Percentiles rank a stretch among this genome's conserved stretches.
Conservation (phyloP, 2,888 invertebrate genomes). For the Morpho helenor region DNA sequence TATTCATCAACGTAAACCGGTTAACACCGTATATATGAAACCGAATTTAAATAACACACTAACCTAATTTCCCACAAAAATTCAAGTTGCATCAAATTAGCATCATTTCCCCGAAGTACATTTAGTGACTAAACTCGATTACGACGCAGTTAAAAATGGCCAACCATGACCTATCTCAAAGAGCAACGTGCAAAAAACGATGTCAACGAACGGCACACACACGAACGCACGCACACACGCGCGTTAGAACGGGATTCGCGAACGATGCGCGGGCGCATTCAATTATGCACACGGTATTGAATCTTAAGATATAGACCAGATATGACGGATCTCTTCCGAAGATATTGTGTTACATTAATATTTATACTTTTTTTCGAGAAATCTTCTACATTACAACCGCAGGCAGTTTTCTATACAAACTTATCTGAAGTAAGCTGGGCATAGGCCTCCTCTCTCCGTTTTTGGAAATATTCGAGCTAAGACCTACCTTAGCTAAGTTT, state of each 20-base stretch:
- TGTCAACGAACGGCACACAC: constrained; percentile 32
- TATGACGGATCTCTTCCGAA: constrained; percentile 17
- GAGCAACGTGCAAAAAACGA: constrained; percentile 29
- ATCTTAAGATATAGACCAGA: constrained; percentile 24
- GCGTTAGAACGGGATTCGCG: constrained; percentile 31
- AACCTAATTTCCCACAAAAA: too few relatives aligned
- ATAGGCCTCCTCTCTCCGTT: too few relatives aligned
- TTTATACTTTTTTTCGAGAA: not conserved
- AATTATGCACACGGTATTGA: constrained; percentile 24
- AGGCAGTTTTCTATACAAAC: not conserved
- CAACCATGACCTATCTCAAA: constrained; percentile 31
- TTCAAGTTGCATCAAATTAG: too few relatives aligned
- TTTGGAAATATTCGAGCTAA: too few relatives aligned
- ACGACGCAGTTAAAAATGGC: constrained; percentile 18
- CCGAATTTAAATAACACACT: not conserved
- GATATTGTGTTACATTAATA: constrained; percentile 3
- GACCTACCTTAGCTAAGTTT: too few relatives aligned
- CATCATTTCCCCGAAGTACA: too few relatives aligned
- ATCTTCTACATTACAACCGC: too few relatives aligned
- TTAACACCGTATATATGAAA: too few relatives aligned
- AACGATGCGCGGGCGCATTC: constrained; percentile 25
- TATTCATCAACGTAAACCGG: too few relatives aligned
- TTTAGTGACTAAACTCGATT: constrained; percentile 1
- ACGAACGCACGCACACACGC: constrained; percentile 17
- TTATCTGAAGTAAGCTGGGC: too few relatives aligned